Base-by-base conservation (phyloP, 1,140 invertebrate genomes). In the Lucilia cuprina region DNA sequence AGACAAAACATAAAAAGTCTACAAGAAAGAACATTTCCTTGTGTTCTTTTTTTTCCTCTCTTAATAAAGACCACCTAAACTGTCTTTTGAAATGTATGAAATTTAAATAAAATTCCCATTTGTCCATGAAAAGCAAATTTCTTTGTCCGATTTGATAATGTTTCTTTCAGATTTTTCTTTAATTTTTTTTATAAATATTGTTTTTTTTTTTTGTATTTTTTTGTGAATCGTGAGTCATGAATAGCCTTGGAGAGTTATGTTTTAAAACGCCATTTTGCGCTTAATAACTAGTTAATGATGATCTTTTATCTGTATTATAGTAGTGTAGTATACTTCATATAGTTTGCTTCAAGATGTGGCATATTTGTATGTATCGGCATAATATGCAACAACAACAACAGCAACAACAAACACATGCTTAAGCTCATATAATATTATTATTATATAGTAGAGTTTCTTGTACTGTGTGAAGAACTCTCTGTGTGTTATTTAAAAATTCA, bases 261-360 rank as follows among this genome's bases (percentile, higher is more conserved):
- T 60, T 60, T n/a, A 60, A 60, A 60, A 60, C 55, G 55, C 55
- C 55, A 60, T 60, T 60, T 60, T 17, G 55, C 55, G 55, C 55
- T 60, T 60, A 60, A 60, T 60, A 60, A 60, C 55, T 60, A 60
- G 55, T 60, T 60, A 60, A 60, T 60, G 55, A 60, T 60, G 55
- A 60, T 60, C 55, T 60, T 60, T 60, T 60, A 60, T 60, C 55
- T 60, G 55, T n/a, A n/a, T n/a, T 60, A 17, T 60, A 60, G n/a
- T 60, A 60, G 55, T 60, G 14, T 60, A n/a, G 12, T 60, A 60
- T 7, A 55, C 50, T 55, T 14, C 50, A 14, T 14, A 55, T 14
- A 12, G 2, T 12, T 7, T 17, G 55, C 55, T 60, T 60, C 14
- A 60, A 60, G n/a, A 41, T 41, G 41, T 41, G 41, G 41, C 41